phyloP scores from a whole-genome alignment of 1,140 invertebrate species.

The Andricus grossulariae region DNA sequence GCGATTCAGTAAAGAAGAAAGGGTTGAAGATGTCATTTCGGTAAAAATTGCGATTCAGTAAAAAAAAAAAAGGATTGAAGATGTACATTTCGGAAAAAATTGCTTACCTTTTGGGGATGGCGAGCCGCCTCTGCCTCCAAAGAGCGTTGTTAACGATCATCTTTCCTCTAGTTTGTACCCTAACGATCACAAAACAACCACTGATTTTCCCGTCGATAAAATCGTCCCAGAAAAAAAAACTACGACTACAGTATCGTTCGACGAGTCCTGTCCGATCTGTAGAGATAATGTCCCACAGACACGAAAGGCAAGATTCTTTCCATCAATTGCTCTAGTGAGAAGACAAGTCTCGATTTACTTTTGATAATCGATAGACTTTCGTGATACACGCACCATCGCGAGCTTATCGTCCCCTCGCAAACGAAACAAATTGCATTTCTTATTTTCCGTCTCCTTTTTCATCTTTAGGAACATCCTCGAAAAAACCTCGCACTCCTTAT shows the following conservation, averaged over 20 bases:
- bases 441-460: neutral
- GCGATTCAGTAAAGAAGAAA: neutral
- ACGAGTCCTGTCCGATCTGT: neutral
- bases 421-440: neutral
- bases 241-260: neutral
- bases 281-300: slow-evolving; percentile 22
- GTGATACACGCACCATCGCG: slow-evolving; percentile 19
- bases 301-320: slow-evolving; percentile 9
- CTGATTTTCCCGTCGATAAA: slow-evolving; percentile 23
- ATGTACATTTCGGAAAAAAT: neutral
- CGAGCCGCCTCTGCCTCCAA: slow-evolving; percentile 67
- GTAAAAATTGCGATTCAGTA: neutral
- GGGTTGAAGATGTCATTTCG: too few relatives aligned
- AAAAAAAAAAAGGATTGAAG: too few relatives aligned
- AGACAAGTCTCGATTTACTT: slow-evolving; percentile 18
- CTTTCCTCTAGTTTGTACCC: slow-evolving; percentile 29
- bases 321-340: slow-evolving; percentile 8
- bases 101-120: slow-evolving; percentile 69
- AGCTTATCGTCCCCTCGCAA: slow-evolving; percentile 13
- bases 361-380: slow-evolving; percentile 16
- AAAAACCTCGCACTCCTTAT: slow-evolving; percentile 3
- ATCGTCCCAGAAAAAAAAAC: slow-evolving; percentile 26
- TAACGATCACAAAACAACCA: slow-evolving; percentile 6
- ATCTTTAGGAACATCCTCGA: neutral
- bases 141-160: slow-evolving; percentile 64